Evolutionary conservation across 2,113 vertebrate genomes (phyloP).

Genomic region (Columbina picui): DNA sequence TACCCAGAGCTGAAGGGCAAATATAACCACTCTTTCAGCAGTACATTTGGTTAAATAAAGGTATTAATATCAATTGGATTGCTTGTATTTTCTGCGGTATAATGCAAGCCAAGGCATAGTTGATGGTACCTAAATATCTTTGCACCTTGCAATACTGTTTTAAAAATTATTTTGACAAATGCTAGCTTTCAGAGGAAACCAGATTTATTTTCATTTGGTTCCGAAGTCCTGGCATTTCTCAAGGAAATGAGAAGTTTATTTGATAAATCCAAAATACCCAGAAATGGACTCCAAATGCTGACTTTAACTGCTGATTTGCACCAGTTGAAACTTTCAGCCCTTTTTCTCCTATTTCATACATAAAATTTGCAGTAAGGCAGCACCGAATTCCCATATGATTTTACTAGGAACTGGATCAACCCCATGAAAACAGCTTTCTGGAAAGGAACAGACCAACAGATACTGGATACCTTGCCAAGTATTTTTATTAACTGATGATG

Average conservation of each 20-base stretch:
- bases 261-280: not conserved
- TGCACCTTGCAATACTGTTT: not conserved
- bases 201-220: not conserved
- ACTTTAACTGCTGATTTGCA: not conserved
- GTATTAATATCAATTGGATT: not conserved
- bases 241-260: conserved; percentile 30
- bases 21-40: not conserved
- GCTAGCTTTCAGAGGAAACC: not conserved
- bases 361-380: not conserved
- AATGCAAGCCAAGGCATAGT: not conserved
- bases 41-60: not conserved
- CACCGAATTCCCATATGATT: not conserved
- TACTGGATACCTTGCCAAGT: not conserved
- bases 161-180: not conserved
- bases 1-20: not conserved
- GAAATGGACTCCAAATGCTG: not conserved
- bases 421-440: not conserved
- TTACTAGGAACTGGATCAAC: not conserved
- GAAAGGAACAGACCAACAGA: not conserved
- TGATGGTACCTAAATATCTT: not conserved
- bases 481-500: conserved; percentile 43
- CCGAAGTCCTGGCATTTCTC: not conserved
- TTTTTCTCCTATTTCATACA: not conserved
- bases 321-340: not conserved
- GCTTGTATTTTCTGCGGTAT: not conserved